Evolutionary conservation across 2,888 invertebrate species (phyloP).

Genomic region (Scaptomyza cyrtandrae): DNA sequence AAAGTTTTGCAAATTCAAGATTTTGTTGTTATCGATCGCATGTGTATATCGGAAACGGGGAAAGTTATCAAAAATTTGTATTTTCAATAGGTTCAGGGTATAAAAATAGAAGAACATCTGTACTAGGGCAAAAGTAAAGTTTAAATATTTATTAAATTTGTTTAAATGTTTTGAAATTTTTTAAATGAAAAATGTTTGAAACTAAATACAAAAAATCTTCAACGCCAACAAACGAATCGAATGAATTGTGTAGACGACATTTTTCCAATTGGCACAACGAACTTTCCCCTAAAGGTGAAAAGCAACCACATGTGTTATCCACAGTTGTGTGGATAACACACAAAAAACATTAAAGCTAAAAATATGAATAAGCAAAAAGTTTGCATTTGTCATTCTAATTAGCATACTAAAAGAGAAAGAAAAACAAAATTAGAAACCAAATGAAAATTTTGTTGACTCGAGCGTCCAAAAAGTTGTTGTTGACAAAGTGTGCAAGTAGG

Average conservation of each 20-base stretch:
- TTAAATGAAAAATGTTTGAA: too few relatives aligned
- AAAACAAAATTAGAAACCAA: constrained; percentile 11
- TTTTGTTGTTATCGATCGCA: too few relatives aligned
- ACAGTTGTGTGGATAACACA: constrained; percentile 6
- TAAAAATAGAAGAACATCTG: too few relatives aligned
- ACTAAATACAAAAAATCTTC: background rate
- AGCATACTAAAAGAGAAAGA: constrained; percentile 48
- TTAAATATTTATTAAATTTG: too few relatives aligned
- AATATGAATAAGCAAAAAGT: constrained; percentile 16
- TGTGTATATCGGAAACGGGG: too few relatives aligned
- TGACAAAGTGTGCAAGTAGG: background rate
- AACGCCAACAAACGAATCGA: background rate
- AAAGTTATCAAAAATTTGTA: too few relatives aligned
- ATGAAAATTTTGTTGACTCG: constrained; percentile 33
- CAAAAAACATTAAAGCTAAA: constrained; percentile 10
- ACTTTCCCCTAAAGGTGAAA: background rate
- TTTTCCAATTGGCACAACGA: background rate
- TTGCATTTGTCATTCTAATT: constrained; percentile 47
- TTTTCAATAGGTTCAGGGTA: too few relatives aligned
- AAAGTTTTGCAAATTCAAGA: too few relatives aligned
- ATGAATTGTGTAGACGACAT: background rate
- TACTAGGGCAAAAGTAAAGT: too few relatives aligned
- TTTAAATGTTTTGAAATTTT: too few relatives aligned
- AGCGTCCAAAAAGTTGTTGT: constrained; percentile 27
- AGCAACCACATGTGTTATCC: constrained; percentile 17